Evolutionary conservation across 64 coral and sea anemone species (phyloP), one percentile per base, ranked within the genome.

Genomic region (Pocillopora damicornis): DNA sequence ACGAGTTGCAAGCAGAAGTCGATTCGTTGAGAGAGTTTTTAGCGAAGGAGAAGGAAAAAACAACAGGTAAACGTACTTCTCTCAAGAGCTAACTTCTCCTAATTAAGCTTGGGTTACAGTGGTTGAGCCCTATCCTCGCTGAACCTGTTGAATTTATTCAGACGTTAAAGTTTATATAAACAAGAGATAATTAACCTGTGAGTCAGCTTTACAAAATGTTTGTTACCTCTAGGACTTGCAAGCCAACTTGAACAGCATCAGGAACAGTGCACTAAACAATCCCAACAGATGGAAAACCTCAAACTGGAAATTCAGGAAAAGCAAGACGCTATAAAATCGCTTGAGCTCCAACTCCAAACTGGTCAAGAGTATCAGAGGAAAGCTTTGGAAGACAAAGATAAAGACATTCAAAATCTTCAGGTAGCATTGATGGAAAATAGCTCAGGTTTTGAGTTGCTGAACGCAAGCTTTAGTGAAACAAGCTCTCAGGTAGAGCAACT

Each of bases 351-450:
- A 76, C 63, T 92, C 23, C 75, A 87, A 35, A 74, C 79, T 25
- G 72, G 74, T 45, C 30, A 9, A 16, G 17, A 76, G 15, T n/a
- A 90, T 9, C 81, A 63, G 11, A 75, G 37, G 13, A 84, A 76
- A 51, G 38, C 36, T 61, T 66, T 87, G 0, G 90, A 92, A 61
- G 83, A 79, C 63, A 96, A 96, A 60, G 94, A 96, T 59, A 88
- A 90, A 67, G 86, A 80, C 59, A 90, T 96, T 61, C 30, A 74
- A 76, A 93, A 80, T 75, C 82, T 83, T 36, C 78, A 87, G 60
- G 75, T 11, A 87, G 80, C 73, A 71, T 87, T 66, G 81, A 93
- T 74, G 89, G 78, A 82, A 87, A 93, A 77, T 75, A 92, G 81
- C 65, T 72, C 81, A 4, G 81, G 81, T 85, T 85, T 85, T 60